Conservation (phyloP, 2,888 invertebrate genomes). For the Machimus atricapillus region DNA sequence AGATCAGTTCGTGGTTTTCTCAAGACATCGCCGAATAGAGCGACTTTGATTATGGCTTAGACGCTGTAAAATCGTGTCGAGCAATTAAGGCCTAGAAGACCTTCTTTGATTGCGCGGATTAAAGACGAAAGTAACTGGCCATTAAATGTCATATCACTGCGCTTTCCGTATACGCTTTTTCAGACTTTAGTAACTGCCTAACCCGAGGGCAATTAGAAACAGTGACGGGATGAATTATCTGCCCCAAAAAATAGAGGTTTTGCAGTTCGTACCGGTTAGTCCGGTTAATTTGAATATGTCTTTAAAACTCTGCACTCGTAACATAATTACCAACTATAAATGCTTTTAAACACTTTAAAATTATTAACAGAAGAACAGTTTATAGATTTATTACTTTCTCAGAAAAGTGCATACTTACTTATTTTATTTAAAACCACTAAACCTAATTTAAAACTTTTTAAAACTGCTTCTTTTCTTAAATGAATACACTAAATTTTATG, state of each 20-base stretch:
- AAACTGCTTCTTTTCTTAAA: not conserved
- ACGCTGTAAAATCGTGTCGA: not conserved
- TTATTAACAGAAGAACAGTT: not conserved
- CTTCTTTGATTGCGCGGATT: not conserved
- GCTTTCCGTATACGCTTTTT: not conserved
- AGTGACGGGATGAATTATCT: not conserved
- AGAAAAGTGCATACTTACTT: not conserved
- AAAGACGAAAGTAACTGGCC: not conserved
- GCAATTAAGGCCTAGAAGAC: not conserved
- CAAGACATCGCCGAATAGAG: not conserved
- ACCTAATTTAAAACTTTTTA: not conserved
- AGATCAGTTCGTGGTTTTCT: not conserved
- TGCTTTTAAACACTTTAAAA: not conserved
- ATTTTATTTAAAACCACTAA: not conserved
- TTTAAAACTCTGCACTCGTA: not conserved
- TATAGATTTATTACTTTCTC: not conserved
- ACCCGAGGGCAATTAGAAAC: not conserved
- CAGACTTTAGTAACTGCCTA: not conserved
- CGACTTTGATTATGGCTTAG: not conserved
- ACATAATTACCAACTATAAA: not conserved
- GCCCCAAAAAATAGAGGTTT: not conserved
- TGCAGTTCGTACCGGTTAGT: not conserved
- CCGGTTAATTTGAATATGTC: not conserved
- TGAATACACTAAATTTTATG: not conserved
- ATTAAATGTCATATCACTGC: not conserved